A percentile compares a stretch with the other conserved stretches of the same genome.
phyloP scores from a whole-genome alignment of 2,888 invertebrate genomes.

The Melanostoma scalare region DNA sequence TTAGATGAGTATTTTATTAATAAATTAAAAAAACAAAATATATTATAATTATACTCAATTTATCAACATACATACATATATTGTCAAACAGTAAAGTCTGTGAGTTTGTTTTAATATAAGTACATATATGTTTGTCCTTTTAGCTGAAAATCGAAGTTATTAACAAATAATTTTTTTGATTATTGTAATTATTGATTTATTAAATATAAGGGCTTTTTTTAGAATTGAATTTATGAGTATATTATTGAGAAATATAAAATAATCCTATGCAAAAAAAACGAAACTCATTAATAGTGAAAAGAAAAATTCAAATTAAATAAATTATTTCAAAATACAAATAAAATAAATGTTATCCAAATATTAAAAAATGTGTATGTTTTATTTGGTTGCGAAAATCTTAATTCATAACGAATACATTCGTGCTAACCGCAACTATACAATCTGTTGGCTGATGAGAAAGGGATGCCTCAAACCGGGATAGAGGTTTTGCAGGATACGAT shows the following conservation, averaged over 20 bases:
- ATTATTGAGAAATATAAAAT: conserved; percentile 40
- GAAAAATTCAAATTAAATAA: conserved; percentile 31
- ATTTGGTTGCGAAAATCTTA: background rate
- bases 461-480: no score
- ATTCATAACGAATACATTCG: no score
- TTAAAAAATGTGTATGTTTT: conserved; percentile 17
- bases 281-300: conserved; percentile 42
- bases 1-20: conserved; percentile 67
- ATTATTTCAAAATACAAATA: conserved; percentile 27
- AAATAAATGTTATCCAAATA: conserved; percentile 68
- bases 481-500: no score
- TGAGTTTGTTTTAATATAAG: conserved; percentile 62
- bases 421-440: no score
- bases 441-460: no score
- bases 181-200: background rate
- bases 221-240: conserved; percentile 44
- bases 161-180: conserved; percentile 7
- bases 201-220: conserved; percentile 19
- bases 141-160: conserved; percentile 25
- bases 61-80: conserved; percentile 20
- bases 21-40: conserved; percentile 32
- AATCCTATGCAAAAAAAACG: conserved; percentile 64
- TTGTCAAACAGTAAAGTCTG: conserved; percentile 54
- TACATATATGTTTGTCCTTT: conserved; percentile 19
- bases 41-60: conserved; percentile 51